Conservation (phyloP, 2,113 vertebrate genomes). For the Pampusana beccarii region DNA sequence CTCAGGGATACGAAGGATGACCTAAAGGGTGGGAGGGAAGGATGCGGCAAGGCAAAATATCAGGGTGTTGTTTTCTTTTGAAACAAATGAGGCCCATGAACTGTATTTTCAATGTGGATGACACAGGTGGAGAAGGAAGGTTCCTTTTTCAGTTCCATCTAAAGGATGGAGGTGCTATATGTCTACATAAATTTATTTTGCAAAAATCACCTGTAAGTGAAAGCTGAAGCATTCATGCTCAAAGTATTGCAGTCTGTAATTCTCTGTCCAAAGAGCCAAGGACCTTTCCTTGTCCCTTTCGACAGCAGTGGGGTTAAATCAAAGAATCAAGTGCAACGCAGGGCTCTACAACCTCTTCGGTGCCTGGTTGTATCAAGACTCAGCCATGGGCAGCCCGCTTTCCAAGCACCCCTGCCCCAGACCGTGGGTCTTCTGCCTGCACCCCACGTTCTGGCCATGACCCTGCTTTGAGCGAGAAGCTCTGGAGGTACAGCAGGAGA, state of each 20-base stretch:
- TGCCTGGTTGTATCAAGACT: accelerated
- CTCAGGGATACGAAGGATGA: neutral
- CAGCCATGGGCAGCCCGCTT: accelerated
- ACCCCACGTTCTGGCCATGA: neutral
- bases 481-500: neutral
- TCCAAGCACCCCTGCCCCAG: neutral
- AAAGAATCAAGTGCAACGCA: neutral
- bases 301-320: neutral
- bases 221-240: neutral
- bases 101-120: neutral
- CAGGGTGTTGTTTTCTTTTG: neutral
- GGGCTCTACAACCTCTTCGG: neutral
- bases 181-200: neutral
- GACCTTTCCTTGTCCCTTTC: neutral
- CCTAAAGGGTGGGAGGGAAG: neutral
- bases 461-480: neutral
- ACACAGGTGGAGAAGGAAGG: neutral
- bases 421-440: neutral
- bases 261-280: neutral
- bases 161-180: neutral
- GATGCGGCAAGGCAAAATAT: neutral
- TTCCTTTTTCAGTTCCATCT: neutral
- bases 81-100: neutral
- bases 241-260: neutral
- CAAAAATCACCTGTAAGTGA: neutral